Percentiles rank a stretch among this genome's conserved stretches.
phyloP scores from a whole-genome alignment of 2,888 invertebrate genomes.

The Arge pagana region DNA sequence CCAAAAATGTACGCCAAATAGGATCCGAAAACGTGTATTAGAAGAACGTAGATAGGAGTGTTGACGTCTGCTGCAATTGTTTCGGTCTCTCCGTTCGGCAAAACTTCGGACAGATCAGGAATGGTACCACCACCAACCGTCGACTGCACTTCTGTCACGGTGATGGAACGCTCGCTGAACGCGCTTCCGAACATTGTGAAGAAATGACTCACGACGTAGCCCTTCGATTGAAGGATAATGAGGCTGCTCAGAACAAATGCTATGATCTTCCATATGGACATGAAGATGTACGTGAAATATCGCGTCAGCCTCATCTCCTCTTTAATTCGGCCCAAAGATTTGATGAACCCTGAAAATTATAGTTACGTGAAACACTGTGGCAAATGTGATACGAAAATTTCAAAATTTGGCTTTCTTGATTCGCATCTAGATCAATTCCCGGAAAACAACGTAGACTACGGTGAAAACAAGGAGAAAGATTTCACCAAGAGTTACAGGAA shows the following conservation, averaged over 20 bases:
- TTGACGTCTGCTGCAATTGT: slow-evolving; percentile 73
- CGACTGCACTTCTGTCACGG: slow-evolving; percentile 71
- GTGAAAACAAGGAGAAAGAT: no score
- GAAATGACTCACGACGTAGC: slow-evolving; percentile 76
- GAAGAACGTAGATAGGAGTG: slow-evolving; percentile 75
- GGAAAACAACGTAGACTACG: not conserved
- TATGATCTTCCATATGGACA: slow-evolving; percentile 89
- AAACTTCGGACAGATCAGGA: slow-evolving; percentile 77
- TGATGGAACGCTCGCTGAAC: slow-evolving; percentile 79
- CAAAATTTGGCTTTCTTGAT: no score
- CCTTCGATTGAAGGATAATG: slow-evolving; percentile 74
- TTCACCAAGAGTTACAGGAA: no score
- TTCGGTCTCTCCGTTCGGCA: slow-evolving; percentile 76
- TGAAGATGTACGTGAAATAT: slow-evolving; percentile 88
- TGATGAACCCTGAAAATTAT: slow-evolving; percentile 66
- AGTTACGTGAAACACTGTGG: slow-evolving; percentile 7
- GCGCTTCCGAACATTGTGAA: slow-evolving; percentile 76
- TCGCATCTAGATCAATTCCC: no score
- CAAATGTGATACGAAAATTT: slow-evolving; percentile 5
- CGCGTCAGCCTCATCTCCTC: slow-evolving; percentile 78
- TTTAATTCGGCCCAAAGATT: slow-evolving; percentile 76
- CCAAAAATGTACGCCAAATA: slow-evolving; percentile 90
- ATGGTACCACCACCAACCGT: slow-evolving; percentile 53
- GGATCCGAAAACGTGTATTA: slow-evolving; percentile 81
- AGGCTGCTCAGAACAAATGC: slow-evolving; percentile 78